phyloP scores from a whole-genome alignment of 2,888 invertebrate species.

The Halictus quadricinctus region DNA sequence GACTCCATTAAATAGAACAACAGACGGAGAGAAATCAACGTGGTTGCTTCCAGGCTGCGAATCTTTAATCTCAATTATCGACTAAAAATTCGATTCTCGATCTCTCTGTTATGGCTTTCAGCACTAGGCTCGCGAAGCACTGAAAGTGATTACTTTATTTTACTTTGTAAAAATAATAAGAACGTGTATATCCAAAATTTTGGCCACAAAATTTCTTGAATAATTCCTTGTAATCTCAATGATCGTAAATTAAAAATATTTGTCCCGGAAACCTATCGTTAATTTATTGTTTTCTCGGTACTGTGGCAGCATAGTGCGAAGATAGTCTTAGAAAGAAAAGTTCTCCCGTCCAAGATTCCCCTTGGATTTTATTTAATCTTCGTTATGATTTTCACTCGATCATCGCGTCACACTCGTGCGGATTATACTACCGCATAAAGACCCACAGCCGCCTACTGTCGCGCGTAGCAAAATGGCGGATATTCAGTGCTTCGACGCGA shows the following conservation, averaged over 20 bases:
- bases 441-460: neutral
- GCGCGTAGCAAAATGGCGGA: neutral
- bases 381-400: neutral
- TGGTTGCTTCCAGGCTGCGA: neutral
- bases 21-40: conserved; percentile 28
- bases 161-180: too few relatives aligned
- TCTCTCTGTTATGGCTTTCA: neutral
- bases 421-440: neutral
- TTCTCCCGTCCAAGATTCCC: too few relatives aligned
- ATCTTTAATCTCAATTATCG: neutral
- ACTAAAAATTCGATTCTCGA: neutral
- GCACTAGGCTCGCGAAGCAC: neutral
- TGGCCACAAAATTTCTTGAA: neutral
- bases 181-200: neutral
- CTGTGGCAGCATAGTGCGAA: too few relatives aligned
- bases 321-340: too few relatives aligned
- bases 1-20: conserved; percentile 24
- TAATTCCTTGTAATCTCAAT: neutral
- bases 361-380: neutral
- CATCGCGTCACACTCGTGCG: too few relatives aligned
- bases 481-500: neutral
- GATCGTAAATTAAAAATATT: neutral
- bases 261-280: too few relatives aligned
- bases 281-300: too few relatives aligned
- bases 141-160: neutral